Conservation (phyloP, 2,113 vertebrate species). For the Nematolebias whitei region DNA sequence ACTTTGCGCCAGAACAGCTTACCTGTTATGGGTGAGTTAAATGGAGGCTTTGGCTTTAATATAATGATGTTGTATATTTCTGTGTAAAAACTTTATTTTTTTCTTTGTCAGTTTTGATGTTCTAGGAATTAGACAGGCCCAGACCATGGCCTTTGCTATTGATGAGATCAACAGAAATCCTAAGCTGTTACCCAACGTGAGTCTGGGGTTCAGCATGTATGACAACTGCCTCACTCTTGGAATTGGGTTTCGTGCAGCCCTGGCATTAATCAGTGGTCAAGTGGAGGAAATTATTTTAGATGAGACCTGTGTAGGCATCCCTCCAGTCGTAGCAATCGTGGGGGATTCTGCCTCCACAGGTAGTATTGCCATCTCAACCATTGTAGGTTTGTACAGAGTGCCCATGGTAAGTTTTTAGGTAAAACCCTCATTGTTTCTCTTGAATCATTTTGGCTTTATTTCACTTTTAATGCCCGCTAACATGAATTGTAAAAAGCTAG, state of each 20-base stretch:
- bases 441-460: background rate
- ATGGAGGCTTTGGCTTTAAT: background rate
- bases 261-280: conserved; percentile 57
- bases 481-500: background rate
- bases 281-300: conserved; percentile 35
- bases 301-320: conserved; percentile 50
- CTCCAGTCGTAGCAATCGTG: conserved; percentile 63
- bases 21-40: conserved; percentile 47
- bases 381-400: conserved; percentile 62
- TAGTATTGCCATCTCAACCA: conserved; percentile 70
- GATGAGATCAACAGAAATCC: conserved; percentile 70
- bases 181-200: conserved; percentile 63
- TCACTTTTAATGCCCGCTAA: background rate
- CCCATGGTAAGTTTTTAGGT: conserved; percentile 68
- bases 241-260: conserved; percentile 62
- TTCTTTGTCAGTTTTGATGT: conserved; percentile 48
- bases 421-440: too few species aligned
- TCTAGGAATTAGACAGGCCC: conserved; percentile 59
- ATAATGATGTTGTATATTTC: background rate
- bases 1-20: conserved; percentile 35
- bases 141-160: conserved; percentile 73
- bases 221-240: conserved; percentile 67
- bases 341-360: conserved; percentile 67
- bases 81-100: background rate
- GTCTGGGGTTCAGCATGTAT: conserved; percentile 67